These are phyloP conservation scores for Varecia variegata DNA, from an alignment of 2,797 vertebrate species.

Conservation along the genomic window DNA sequence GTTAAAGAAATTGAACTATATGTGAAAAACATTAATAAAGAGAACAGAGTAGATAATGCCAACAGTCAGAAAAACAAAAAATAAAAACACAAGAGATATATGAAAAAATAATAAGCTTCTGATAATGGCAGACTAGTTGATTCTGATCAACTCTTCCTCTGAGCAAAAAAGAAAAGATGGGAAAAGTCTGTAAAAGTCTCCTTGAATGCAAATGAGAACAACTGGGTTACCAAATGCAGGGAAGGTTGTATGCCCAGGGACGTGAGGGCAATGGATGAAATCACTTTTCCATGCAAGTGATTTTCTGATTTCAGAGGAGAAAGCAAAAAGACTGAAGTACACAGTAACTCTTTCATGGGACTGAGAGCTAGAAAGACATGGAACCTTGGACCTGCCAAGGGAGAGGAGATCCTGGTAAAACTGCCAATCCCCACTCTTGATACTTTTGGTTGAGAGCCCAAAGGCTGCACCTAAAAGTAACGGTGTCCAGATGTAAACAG, in stretches of 20 bases:
- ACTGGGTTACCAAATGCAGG: neutral
- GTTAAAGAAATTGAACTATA: neutral
- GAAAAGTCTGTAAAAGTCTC: neutral
- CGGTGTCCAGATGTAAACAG: neutral
- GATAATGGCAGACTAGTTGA: neutral
- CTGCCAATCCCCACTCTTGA: neutral
- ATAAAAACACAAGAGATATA: neutral
- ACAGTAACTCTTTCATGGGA: neutral
- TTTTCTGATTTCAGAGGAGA: neutral
- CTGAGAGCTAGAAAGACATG: neutral
- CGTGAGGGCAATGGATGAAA: neutral
- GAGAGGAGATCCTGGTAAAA: neutral
- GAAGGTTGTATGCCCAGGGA: neutral
- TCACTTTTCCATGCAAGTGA: neutral
- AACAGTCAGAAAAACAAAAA: neutral
- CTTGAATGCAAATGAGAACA: neutral
- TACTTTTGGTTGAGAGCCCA: neutral
- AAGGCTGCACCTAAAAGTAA: neutral
- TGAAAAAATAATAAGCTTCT: neutral
- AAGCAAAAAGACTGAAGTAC: neutral
- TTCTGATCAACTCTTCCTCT: neutral
- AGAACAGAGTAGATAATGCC: neutral
- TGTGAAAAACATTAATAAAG: neutral
- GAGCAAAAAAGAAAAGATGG: neutral
- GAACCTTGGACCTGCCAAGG: neutral